Base-by-base conservation (phyloP, 2,113 vertebrate genomes). In the Ictalurus furcatus region DNA sequence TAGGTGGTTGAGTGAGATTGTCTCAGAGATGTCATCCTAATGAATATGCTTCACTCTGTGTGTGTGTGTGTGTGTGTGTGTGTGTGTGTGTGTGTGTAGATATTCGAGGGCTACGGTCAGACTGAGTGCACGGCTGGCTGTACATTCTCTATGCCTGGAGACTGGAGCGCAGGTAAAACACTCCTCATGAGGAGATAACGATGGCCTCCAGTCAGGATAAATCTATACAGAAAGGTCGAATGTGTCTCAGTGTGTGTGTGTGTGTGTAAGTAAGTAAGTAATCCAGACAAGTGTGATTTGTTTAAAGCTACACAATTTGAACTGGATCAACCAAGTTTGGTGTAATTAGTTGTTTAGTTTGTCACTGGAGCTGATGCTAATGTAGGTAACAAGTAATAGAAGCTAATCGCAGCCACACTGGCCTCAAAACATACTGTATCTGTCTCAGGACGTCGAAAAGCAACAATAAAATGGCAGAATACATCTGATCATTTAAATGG, bases 31-130 rank as follows among this genome's bases (percentile, higher is more conserved):
- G 16, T 21, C 9, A 1, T 59, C 28, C 16, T 40, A 74, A 44
- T 76, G 21, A 76, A 23, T 17, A 40, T 73, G 30, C 34, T 21
- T 76, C 21, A 9, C 21, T 78, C 8, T 78, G 4, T 37, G 17
- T n/a, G 5, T 79, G 16, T 52, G 7, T 85, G n/a, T 88, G 44
- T 86, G 40, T 86, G 61, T 81, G 21, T 83, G 19, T 76, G n/a
- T 88, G 48, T 86, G 44, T 81, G 21, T 83, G 19, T 76, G 65
- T 87, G 12, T 87, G 5, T 23, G 56, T 78, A 94, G 93, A 96
- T 96, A 85, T 96, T 96, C 9, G 96, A 96, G 89, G 96, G 96
- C 6, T 96, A 96, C 1, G 96, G 96, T 12, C 96, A 96, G 92
- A 96, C 96, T 0, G 96, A 96, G 92, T 96, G 96, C 93, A 96